Evolutionary conservation across 2,888 invertebrate genomes (phyloP), one percentile per base, ranked within the genome.

Genomic region (Mimumesa dahlbomi): DNA sequence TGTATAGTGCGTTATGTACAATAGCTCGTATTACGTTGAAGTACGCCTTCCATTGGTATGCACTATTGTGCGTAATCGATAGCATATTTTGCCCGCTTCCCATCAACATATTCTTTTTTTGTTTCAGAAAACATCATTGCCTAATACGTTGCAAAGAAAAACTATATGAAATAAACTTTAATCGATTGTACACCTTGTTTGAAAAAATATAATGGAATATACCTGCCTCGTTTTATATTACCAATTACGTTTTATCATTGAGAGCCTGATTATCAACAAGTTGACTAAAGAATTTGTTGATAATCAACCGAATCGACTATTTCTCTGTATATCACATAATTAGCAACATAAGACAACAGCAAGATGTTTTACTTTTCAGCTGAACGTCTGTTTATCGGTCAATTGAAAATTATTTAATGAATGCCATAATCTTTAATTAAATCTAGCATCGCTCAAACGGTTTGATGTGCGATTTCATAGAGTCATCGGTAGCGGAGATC

Each of bases 41-140:
- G 62, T 62, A 70, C 57, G 63, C 61, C 56, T 75, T 65, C 62
- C 42, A 56, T 77, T 72, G 67, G 74, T 73, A 78, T 80, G 82
- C 83, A 81, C 82, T 70, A 16, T 79, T 82, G 82, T 84, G 84
- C 83, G 81, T 81, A 75, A 54, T 72, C 63, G 48, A 68, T 77
- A 68, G 52, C 52, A 66, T 50, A 57, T 66, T n/a, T 66, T 74
- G 59, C 73, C 78, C 77, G 70, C 56, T 75, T 78, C 76, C 64
- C 77, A 81, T 75, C 72, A 67, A 56, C 48, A 53, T 46, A 81
- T 9, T 49, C 45, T 38, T 53, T 25, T 3, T 48, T 58, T 42
- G n/a, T 38, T 31, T 31, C 40, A 19, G 18, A 50, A 22, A 7
- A 29, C 9, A 2, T 9, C 2, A 22, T 46, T 21, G 11, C 38